phyloP scores from a whole-genome alignment of 2,113 vertebrate genomes.

The Chlorodrepanis virens region DNA sequence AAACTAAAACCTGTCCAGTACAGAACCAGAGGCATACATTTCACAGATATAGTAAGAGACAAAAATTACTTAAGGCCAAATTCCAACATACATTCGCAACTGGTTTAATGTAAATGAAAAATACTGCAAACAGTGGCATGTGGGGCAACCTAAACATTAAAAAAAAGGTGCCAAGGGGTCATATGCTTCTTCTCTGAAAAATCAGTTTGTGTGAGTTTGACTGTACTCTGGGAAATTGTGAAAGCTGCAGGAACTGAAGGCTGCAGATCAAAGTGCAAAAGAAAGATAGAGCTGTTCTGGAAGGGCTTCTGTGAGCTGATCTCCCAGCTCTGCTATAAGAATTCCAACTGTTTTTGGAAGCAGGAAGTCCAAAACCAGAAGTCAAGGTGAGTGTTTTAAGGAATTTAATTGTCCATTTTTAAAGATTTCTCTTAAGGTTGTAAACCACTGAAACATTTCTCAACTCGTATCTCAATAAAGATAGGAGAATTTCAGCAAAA shows the following conservation, averaged over 20 bases:
- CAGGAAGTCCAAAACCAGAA: background rate
- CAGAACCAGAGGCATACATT: background rate
- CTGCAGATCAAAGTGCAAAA: background rate
- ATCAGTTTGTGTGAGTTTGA: background rate
- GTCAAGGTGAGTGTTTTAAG: background rate
- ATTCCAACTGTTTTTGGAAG: background rate
- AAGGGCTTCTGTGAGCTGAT: background rate
- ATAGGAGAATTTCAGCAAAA: background rate
- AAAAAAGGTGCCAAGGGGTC: background rate
- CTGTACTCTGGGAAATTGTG: background rate
- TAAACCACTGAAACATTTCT: background rate
- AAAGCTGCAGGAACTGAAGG: background rate
- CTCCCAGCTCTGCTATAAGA: background rate
- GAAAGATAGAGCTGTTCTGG: background rate
- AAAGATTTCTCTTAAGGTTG: background rate
- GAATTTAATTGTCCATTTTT: background rate
- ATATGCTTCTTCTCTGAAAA: background rate
- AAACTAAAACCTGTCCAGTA: background rate
- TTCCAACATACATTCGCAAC: constrained; percentile 43
- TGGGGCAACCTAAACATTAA: background rate
- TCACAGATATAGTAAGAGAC: background rate
- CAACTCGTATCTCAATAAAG: background rate
- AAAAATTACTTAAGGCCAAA: constrained; percentile 45
- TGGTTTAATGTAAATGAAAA: background rate
- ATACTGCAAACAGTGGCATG: background rate